Base-by-base conservation (phyloP, 2,113 vertebrate species). In the Forbesichthys papilliferus region DNA sequence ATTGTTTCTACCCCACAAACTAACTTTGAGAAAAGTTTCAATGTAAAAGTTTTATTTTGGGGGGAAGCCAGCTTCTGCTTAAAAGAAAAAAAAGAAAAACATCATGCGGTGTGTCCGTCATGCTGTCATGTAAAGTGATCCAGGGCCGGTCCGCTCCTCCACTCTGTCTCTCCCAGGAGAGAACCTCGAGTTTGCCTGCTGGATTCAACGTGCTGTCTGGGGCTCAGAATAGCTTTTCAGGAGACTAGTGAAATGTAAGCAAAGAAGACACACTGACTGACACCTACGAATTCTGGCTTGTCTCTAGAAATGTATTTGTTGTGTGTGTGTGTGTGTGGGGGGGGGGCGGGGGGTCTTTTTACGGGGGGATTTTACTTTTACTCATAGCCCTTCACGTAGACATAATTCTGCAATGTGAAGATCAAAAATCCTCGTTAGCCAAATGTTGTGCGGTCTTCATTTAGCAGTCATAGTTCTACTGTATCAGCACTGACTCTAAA, bases 141-240 rank as follows among this genome's bases (percentile, higher is more conserved):
- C 66, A 48, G 54, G 84, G 62, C 80, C 68, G 78, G 80, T 74
- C 74, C 78, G 82, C 80, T 84, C 63, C 71, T 78, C 77, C 73
- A 66, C 81, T 68, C 61, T 62, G 72, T 73, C 63, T 81, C 80
- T 88, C 90, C 81, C 74, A 84, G 77, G 87, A 88, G 86, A 68
- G 78, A 86, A 74, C 78, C 82, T 79, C 73, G 81, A 84, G 86
- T 90, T 90, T 89, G 85, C 88, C 83, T 87, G 77, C 87, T 88
- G 84, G 81, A 90, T 90, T 87, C 86, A 91, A 90, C 83, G 84
- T 88, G 87, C 88, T 86, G 89, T 91, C 86, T 89, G 73, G 72
- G 78, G 84, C 89, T 92, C 88, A 91, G 91, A 92, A 93, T 92
- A 93, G 89, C 80, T 87, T 91, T 91, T 90, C 83, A 83, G 81